Evolutionary conservation across 2,113 vertebrate species (phyloP).

Genomic region (Falco punctatus): DNA sequence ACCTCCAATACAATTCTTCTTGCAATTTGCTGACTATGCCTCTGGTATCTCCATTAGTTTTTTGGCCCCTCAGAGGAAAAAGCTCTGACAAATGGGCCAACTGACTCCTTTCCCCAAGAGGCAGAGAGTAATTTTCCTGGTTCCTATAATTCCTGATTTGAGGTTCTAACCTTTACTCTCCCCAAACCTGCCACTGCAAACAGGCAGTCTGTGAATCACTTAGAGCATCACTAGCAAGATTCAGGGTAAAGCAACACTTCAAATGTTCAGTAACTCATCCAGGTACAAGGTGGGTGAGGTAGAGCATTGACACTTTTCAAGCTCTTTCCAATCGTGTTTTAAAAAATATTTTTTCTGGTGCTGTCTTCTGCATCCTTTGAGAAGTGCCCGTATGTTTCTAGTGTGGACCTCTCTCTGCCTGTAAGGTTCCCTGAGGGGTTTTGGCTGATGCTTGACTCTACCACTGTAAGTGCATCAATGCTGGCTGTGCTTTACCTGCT

Average conservation of each 20-base stretch:
- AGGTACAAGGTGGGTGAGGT: accelerated
- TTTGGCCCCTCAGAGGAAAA: neutral
- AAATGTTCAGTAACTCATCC: neutral
- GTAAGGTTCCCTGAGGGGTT: neutral
- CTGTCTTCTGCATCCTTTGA: neutral
- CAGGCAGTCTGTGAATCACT: neutral
- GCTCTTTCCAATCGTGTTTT: neutral
- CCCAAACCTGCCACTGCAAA: neutral
- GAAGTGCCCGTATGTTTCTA: neutral
- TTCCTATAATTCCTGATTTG: neutral
- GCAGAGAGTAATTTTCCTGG: neutral
- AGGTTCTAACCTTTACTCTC: neutral
- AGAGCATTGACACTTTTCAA: neutral
- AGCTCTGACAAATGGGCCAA: neutral
- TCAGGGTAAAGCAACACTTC: neutral
- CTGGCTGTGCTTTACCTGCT: neutral
- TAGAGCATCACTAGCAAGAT: neutral
- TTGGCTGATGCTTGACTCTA: neutral
- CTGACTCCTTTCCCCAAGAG: neutral
- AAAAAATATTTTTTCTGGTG: neutral
- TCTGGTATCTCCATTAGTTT: neutral
- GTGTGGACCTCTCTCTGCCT: neutral
- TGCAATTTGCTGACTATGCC: neutral
- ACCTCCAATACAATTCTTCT: neutral
- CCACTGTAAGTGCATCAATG: neutral